Evolutionary conservation across 2,888 invertebrate species (phyloP).

Genomic region (Scaptomyza reducta): DNA sequence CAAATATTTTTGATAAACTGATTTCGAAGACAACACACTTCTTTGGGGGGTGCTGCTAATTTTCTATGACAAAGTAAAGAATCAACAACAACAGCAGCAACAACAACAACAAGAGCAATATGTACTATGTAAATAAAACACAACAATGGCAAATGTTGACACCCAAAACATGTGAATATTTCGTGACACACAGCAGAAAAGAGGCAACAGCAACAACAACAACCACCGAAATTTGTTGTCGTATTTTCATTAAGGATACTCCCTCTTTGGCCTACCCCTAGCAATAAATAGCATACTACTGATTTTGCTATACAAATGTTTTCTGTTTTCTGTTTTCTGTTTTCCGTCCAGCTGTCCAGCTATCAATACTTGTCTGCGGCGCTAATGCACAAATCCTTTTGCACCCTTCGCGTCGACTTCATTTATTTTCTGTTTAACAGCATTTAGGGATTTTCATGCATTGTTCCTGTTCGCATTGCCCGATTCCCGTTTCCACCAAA

Average conservation of each 20-base stretch:
- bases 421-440: constrained; percentile 81
- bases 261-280: constrained; percentile 37
- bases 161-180: constrained; percentile 44
- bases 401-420: constrained; percentile 60
- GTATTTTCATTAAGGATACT: constrained; percentile 33
- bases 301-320: constrained; percentile 48
- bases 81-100: constrained; percentile 12
- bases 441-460: constrained; percentile 76
- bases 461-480: constrained; percentile 59
- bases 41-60: constrained; percentile 58
- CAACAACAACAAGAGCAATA: constrained; percentile 13
- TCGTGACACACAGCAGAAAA: constrained; percentile 17
- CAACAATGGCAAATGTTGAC: constrained; percentile 68
- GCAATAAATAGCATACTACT: constrained; percentile 38
- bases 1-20: constrained; percentile 74
- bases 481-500: constrained; percentile 62
- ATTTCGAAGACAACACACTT: constrained; percentile 53
- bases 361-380: constrained; percentile 71
- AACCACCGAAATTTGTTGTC: constrained; percentile 60
- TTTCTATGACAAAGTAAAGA: constrained; percentile 50
- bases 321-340: too few relatives aligned
- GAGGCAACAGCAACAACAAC: constrained; percentile 39
- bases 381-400: constrained; percentile 69
- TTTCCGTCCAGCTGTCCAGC: constrained; percentile 52
- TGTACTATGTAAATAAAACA: constrained; percentile 54